phyloP scores from a whole-genome alignment of 2,797 vertebrate genomes.

The Lepilemur ruficaudatus region DNA sequence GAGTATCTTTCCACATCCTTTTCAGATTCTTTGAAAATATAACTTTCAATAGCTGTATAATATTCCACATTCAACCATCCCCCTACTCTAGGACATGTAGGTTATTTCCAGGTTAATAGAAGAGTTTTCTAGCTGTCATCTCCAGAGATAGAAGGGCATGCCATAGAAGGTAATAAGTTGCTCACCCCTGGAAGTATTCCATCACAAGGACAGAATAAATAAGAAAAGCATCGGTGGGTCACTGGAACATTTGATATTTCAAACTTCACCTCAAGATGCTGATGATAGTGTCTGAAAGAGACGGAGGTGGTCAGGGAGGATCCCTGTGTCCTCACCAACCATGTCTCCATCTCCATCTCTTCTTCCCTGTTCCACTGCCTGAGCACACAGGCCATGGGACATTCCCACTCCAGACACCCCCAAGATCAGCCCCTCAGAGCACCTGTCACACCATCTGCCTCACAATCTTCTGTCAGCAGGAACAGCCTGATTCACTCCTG shows the following conservation, averaged over 20 bases:
- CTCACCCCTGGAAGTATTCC: neutral
- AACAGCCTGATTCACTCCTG: neutral
- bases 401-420: neutral
- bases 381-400: neutral
- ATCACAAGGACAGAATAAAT: neutral
- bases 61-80: neutral
- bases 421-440: neutral
- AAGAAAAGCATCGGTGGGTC: neutral
- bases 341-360: neutral
- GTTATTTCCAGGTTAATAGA: neutral
- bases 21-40: conserved; percentile 35
- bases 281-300: neutral
- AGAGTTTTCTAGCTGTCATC: neutral
- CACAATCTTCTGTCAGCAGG: neutral
- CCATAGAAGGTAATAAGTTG: neutral
- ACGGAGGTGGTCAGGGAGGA: neutral
- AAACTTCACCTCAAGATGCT: neutral
- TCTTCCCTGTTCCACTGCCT: neutral
- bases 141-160: neutral
- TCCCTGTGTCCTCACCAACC: neutral
- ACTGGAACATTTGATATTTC: neutral
- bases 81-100: neutral
- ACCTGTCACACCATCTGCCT: neutral
- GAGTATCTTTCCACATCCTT: neutral
- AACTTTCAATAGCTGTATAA: neutral